phyloP scores from a whole-genome alignment of 1,140 invertebrate species.

The Cherax destructor region DNA sequence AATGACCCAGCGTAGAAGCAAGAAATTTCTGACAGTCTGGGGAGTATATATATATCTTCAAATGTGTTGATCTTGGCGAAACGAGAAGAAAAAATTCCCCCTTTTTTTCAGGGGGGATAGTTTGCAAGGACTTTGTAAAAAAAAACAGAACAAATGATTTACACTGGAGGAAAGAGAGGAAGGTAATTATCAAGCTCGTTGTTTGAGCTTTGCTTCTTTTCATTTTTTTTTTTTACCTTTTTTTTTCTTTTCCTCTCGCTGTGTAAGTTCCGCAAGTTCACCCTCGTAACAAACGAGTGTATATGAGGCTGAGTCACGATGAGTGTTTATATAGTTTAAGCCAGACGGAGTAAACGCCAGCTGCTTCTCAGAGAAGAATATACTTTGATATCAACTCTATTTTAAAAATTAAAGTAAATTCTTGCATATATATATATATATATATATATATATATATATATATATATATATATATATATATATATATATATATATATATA shows the following conservation, averaged over 20 bases:
- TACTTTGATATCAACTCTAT: neutral
- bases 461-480: slow-evolving; percentile 24
- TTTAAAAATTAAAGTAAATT: neutral
- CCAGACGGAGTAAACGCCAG: neutral
- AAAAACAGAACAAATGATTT: neutral
- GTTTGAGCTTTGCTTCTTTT: neutral
- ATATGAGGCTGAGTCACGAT: neutral
- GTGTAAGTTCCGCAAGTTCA: neutral
- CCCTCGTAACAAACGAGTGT: neutral
- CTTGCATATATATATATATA: slow-evolving; percentile 13
- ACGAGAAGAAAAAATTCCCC: neutral
- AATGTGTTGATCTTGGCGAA: neutral
- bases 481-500: too few relatives aligned
- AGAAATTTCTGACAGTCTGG: neutral
- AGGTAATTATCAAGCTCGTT: neutral
- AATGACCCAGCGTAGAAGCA: neutral
- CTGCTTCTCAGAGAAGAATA: neutral
- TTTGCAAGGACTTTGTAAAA: neutral
- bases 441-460: slow-evolving; percentile 27
- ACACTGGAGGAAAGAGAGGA: neutral
- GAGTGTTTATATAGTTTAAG: neutral
- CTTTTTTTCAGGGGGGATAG: neutral
- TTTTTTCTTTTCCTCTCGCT: neutral
- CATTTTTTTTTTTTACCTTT: neutral
- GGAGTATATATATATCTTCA: neutral